Percentiles rank a stretch among this genome's conserved stretches.
phyloP scores from a whole-genome alignment of 53 echinoderm and acorn worm genomes.

The Echinometra lucunter region DNA sequence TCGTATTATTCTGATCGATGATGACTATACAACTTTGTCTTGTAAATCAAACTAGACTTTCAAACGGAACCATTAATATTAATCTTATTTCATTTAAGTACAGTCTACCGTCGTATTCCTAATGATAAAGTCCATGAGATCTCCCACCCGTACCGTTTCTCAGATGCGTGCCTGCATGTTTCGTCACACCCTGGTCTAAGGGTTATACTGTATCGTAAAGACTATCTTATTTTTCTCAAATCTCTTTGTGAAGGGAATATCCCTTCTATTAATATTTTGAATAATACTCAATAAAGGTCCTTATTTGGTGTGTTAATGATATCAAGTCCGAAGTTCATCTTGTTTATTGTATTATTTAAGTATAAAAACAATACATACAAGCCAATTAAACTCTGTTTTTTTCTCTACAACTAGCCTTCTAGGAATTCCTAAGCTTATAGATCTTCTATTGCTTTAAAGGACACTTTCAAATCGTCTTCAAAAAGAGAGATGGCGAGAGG shows the following conservation, averaged over 20 bases:
- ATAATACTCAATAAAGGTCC: neutral
- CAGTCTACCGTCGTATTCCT: too few relatives aligned
- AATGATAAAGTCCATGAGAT: neutral
- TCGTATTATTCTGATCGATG: too few relatives aligned
- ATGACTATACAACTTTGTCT: too few relatives aligned
- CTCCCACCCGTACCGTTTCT: neutral
- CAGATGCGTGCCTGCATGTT: neutral
- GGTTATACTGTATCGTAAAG: neutral
- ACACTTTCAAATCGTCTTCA: neutral
- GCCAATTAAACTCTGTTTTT: too few relatives aligned
- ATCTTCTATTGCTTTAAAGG: neutral
- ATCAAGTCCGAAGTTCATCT: too few relatives aligned
- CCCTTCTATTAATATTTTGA: neutral
- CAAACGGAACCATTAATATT: too few relatives aligned
- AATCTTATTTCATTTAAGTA: too few relatives aligned
- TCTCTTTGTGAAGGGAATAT: neutral
- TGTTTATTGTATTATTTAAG: too few relatives aligned
- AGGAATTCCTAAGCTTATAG: neutral
- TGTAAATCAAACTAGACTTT: too few relatives aligned
- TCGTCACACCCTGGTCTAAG: neutral
- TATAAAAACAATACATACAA: too few relatives aligned
- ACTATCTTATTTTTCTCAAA: neutral
- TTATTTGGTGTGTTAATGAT: neutral
- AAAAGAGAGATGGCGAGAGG: neutral
- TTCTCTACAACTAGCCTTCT: too few relatives aligned